phyloP scores from a whole-genome alignment of 2,113 vertebrate species.

The Pelmatolapia mariae region DNA sequence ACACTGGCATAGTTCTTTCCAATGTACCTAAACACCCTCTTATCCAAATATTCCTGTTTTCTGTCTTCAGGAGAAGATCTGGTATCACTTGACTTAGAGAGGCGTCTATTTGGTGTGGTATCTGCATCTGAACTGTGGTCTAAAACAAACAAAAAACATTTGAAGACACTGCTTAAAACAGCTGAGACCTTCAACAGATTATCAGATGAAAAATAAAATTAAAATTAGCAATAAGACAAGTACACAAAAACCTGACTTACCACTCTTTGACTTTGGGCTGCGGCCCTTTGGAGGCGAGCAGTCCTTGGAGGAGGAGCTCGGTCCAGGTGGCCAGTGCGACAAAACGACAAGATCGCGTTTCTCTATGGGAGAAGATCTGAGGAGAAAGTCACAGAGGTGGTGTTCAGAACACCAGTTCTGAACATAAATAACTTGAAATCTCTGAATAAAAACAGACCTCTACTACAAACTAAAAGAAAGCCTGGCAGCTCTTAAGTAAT shows the following conservation, averaged over 20 bases:
- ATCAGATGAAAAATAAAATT: not conserved
- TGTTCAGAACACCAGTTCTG: not conserved
- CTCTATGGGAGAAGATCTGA: slow-evolving; percentile 73
- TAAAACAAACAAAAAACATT: not conserved
- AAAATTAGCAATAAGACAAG: not conserved
- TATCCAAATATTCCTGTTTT: slow-evolving; percentile 41
- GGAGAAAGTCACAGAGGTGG: not conserved
- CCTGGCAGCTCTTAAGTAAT: not conserved
- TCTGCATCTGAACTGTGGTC: slow-evolving; percentile 35
- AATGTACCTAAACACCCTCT: slow-evolving; percentile 30
- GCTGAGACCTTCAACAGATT: not conserved
- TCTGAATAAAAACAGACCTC: not conserved
- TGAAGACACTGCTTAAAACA: not conserved
- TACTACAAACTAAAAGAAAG: not conserved
- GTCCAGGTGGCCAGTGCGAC: slow-evolving; percentile 70
- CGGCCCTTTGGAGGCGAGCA: slow-evolving; percentile 33
- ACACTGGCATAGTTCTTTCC: not conserved
- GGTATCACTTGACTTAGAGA: slow-evolving; percentile 28
- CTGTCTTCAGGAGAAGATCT: slow-evolving; percentile 31
- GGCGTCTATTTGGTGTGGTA: slow-evolving; percentile 21
- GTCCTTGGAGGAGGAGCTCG: slow-evolving; percentile 54
- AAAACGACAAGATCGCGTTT: slow-evolving; percentile 72
- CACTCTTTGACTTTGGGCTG: slow-evolving; percentile 41
- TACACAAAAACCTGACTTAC: not conserved
- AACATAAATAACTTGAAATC: not conserved